Evolutionary conservation across 1,140 invertebrate species (phyloP).

Genomic region (Homalodisca vitripennis): DNA sequence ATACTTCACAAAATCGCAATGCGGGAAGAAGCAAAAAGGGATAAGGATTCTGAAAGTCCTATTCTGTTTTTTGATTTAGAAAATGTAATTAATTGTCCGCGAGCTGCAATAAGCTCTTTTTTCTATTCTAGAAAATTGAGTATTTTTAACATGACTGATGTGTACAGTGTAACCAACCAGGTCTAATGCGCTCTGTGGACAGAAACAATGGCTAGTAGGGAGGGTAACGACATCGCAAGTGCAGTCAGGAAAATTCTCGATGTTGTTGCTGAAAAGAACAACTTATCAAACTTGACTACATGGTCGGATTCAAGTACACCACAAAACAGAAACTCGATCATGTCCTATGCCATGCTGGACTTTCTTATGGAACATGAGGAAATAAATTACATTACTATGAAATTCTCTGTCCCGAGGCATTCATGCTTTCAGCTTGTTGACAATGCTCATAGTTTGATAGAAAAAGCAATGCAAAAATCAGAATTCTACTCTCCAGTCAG

Average conservation of each 20-base stretch:
- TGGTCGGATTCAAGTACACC: no score
- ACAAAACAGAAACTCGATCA: slow-evolving; percentile 41
- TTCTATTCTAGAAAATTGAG: slow-evolving; percentile 40
- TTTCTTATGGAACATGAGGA: slow-evolving; percentile 37
- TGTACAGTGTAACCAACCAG: slow-evolving; percentile 34
- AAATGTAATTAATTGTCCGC: no score
- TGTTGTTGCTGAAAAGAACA: slow-evolving; percentile 33
- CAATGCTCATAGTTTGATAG: slow-evolving; percentile 41
- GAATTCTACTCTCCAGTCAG: no score
- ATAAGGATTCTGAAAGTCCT: no score
- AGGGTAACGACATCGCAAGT: slow-evolving; percentile 42
- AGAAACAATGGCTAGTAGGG: slow-evolving; percentile 36
- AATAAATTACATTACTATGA: no score
- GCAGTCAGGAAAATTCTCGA: slow-evolving; percentile 39
- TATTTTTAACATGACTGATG: slow-evolving; percentile 41
- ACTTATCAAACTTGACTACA: no score
- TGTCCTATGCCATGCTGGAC: slow-evolving; percentile 38
- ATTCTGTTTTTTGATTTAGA: no score
- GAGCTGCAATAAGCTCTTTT: no score
- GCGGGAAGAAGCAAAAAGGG: no score
- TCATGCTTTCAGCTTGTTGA: no score
- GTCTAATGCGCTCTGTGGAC: slow-evolving; percentile 40
- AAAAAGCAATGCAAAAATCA: slow-evolving; percentile 39
- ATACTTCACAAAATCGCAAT: no score
- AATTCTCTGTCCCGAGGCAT: no score